phyloP scores from a whole-genome alignment of 2,113 vertebrate species.

The Columbina picui region DNA sequence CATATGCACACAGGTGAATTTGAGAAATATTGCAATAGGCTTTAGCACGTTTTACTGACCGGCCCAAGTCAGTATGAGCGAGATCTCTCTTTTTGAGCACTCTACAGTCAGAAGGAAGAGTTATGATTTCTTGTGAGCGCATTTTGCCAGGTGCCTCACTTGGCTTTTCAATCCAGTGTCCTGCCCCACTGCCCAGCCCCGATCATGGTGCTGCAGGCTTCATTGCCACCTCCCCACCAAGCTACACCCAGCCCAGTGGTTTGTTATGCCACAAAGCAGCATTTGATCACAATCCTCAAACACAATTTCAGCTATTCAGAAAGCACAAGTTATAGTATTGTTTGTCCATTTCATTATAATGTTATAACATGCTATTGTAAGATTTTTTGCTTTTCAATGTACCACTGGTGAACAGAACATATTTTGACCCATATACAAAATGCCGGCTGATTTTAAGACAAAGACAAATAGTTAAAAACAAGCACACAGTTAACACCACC shows the following conservation, averaged over 20 bases:
- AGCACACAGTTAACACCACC: not conserved
- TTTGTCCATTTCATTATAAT: not conserved
- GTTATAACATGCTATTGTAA: accelerated
- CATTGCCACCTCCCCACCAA: not conserved
- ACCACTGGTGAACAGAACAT: not conserved
- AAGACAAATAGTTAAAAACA: not conserved
- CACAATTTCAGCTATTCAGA: not conserved
- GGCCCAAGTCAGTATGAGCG: not conserved
- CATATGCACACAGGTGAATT: not conserved
- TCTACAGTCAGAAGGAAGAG: accelerated
- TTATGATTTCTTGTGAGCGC: not conserved
- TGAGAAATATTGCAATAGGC: not conserved
- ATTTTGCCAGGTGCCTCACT: not conserved
- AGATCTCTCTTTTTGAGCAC: not conserved
- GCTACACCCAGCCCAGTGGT: not conserved
- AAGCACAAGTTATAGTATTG: not conserved
- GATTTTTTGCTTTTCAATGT: not conserved
- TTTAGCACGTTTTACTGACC: not conserved
- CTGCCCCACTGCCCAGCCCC: not conserved
- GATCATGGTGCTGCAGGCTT: not conserved
- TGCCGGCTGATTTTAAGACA: not conserved
- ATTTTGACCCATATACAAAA: not conserved
- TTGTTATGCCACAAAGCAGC: not conserved
- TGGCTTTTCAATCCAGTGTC: not conserved
- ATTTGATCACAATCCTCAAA: not conserved